A percentile compares a stretch with the other conserved stretches of the same genome.
phyloP scores from a whole-genome alignment of 2,797 vertebrate genomes.

The Sternotherus odoratus region DNA sequence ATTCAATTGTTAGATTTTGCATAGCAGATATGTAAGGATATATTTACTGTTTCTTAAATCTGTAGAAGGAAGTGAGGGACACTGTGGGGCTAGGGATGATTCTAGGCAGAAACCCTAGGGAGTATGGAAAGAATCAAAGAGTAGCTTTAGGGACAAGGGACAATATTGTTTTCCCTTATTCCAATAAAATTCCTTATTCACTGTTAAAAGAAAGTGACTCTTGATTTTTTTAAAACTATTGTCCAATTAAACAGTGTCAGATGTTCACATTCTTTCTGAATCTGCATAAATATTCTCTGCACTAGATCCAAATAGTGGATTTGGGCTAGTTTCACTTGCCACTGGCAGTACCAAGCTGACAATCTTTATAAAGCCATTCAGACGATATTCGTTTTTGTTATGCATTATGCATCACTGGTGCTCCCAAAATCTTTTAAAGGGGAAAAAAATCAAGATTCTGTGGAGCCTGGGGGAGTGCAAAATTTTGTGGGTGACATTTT shows the following conservation, averaged over 20 bases:
- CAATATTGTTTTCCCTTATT: not conserved
- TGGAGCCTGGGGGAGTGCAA: not conserved
- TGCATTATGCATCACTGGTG: not conserved
- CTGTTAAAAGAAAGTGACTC: not conserved
- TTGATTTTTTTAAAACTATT: constrained; percentile 32
- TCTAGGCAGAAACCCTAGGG: not conserved
- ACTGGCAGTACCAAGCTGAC: not conserved
- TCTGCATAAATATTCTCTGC: not conserved
- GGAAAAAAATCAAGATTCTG: not conserved
- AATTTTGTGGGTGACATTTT: not conserved
- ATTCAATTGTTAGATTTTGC: not conserved
- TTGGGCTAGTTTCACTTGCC: constrained; percentile 26
- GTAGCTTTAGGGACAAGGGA: not conserved
- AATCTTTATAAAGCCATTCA: not conserved
- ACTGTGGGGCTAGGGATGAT: not conserved
- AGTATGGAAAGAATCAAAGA: not conserved
- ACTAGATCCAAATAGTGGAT: not conserved
- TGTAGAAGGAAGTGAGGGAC: not conserved
- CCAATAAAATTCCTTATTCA: constrained; percentile 9
- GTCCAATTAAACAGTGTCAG: not conserved
- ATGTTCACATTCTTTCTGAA: not conserved
- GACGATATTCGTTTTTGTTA: not conserved
- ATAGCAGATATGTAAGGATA: not conserved
- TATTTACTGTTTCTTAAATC: not conserved
- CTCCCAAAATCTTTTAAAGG: not conserved